Base-by-base conservation (phyloP, 2,888 invertebrate genomes). In the Nycteola revayana region DNA sequence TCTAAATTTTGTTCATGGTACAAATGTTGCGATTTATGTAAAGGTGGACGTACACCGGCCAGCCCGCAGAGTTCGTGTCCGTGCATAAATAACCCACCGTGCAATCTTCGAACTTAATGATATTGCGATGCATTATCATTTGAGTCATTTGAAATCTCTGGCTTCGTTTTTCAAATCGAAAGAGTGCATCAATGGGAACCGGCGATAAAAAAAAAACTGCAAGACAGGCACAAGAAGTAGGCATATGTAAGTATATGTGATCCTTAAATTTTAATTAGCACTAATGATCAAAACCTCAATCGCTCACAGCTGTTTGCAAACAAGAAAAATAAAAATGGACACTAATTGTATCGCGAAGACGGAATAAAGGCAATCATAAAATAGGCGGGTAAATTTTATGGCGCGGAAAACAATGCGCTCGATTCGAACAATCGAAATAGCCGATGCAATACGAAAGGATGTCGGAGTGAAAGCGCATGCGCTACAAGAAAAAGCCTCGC, bases 401-500 rank as follows among this genome's bases (percentile, higher is more conserved):
- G 72, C 60, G 72, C 72, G 66, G 75, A 75, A 79, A 81, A 83
- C 85, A 85, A 85, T 84, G 74, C 73, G 54, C 58, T 58, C 59
- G 77, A 78, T 75, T 56, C 62, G 58, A 79, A 84, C 81, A 88
- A 86, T 84, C 72, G 71, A 72, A 72, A 50, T 54, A 52, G 49
- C 45, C 68, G 71, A 72, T 74, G 71, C 71, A 70, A 72, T 68
- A 65, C 69, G 60, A 58, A 68, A 67, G 67, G 75, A 75, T 74
- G 76, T 68, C 65, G 73, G 63, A 75, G 73, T 74, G 74, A 74
- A 79, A 78, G 76, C 75, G 74, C 75, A 73, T 70, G 69, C 55
- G 56, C 72, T 76, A 81, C 73, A 76, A 81, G 78, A 86, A 84
- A 85, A 84, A 80, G 75, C 65, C 66, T 65, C 61, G 64, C 71